phyloP scores from a whole-genome alignment of 2,888 invertebrate species.

The Cephus rjabovi region DNA sequence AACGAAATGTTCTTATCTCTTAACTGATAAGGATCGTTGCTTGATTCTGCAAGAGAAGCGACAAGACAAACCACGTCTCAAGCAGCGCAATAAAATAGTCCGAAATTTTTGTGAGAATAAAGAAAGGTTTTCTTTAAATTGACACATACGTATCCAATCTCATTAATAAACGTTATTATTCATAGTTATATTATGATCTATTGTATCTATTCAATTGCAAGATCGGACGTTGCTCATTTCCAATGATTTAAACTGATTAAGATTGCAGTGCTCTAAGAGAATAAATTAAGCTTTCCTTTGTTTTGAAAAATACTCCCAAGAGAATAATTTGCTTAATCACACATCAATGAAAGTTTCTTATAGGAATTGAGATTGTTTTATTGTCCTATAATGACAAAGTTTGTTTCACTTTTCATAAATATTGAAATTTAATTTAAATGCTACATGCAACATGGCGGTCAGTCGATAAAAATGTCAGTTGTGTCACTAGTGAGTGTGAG shows the following conservation, averaged over 20 bases:
- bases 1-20: not conserved
- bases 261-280: not conserved
- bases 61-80: not conserved
- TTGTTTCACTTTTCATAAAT: not conserved
- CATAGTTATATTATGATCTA: not conserved
- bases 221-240: not conserved
- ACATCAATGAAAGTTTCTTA: not conserved
- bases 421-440: not conserved
- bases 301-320: not conserved
- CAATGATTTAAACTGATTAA: not conserved
- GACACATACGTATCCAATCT: not conserved
- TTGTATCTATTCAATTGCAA: not conserved
- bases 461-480: conserved; percentile 8
- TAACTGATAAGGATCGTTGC: not conserved
- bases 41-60: conserved; percentile 1
- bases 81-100: not conserved
- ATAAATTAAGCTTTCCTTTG: not conserved
- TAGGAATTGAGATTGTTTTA: not conserved
- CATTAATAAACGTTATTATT: not conserved
- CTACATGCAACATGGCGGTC: conserved; percentile 1
- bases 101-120: not conserved
- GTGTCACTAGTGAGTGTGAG: not conserved
- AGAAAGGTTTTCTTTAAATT: not conserved
- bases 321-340: not conserved
- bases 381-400: not conserved